These are phyloP conservation scores for Pseudomyrmex sp. DNA, from an alignment of 1,140 invertebrate genomes.

Conservation along the genomic window DNA sequence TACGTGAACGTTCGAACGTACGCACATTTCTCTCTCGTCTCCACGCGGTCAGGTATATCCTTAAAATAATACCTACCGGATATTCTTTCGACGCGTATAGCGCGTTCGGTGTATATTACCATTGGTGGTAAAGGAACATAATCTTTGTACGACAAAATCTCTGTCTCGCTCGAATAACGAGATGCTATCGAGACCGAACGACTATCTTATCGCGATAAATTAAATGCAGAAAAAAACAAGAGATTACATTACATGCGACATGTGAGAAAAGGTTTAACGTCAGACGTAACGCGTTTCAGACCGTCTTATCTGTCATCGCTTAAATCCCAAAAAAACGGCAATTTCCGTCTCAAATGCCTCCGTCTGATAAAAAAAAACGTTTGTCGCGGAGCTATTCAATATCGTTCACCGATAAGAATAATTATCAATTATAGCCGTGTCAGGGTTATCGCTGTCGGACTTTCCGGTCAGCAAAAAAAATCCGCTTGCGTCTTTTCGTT, in stretches of 20 bases:
- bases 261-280: not conserved
- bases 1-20: slow-evolving; percentile 7
- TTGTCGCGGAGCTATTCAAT: not conserved
- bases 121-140: no score
- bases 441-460: not conserved
- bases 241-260: not conserved
- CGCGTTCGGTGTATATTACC: not conserved
- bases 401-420: not conserved
- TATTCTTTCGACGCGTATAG: not conserved
- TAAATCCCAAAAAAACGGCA: not conserved
- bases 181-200: not conserved
- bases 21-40: not conserved
- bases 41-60: not conserved
- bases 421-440: slow-evolving; percentile 30
- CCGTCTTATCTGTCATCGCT: not conserved
- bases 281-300: not conserved
- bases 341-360: not conserved
- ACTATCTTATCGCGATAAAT: slow-evolving; percentile 10
- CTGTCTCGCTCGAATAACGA: no score
- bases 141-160: no score
- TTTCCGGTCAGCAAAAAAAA: not conserved
- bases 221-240: slow-evolving; percentile 17
- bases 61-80: slow-evolving; percentile 10
- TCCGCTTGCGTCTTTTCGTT: not conserved
- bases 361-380: not conserved